Conservation (phyloP, 1,140 invertebrate genomes). For the Camponotus pennsylvanicus region DNA sequence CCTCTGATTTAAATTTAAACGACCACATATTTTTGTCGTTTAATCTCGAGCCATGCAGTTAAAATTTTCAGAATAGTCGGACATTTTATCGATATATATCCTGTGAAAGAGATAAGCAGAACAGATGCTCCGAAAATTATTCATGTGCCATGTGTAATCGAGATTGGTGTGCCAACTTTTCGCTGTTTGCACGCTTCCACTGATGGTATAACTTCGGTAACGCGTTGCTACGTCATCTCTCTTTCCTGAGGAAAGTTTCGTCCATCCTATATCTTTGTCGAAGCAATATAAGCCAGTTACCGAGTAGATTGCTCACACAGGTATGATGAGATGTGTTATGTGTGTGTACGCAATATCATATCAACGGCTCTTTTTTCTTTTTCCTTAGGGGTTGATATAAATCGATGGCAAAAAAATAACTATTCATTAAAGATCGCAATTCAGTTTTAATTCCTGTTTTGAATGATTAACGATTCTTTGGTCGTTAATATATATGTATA, state of each 20-base stretch:
- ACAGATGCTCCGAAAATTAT: slow-evolving; percentile 36
- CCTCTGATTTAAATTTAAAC: slow-evolving; percentile 5
- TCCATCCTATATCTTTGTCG: neutral
- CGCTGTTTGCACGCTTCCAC: slow-evolving; percentile 28
- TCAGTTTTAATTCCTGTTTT: neutral
- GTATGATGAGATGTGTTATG: neutral
- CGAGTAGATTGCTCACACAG: slow-evolving; percentile 1
- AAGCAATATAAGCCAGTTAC: slow-evolving; percentile 21
- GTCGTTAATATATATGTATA: neutral
- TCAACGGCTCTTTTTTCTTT: neutral
- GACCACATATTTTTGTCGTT: neutral
- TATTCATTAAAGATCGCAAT: neutral
- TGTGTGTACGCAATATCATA: neutral
- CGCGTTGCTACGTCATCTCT: slow-evolving; percentile 11
- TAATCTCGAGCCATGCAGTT: neutral
- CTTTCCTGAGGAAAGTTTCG: slow-evolving; percentile 35
- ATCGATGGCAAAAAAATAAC: slow-evolving; percentile 1
- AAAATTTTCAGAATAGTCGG: neutral
- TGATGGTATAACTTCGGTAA: slow-evolving; percentile 12
- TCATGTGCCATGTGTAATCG: slow-evolving; percentile 44
- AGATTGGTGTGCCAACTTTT: slow-evolving; percentile 35
- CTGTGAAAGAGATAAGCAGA: neutral
- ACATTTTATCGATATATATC: slow-evolving; percentile 11
- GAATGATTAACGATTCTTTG: neutral
- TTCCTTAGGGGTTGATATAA: neutral